Base-by-base conservation (phyloP, 2,888 invertebrate species). In the Andrena bucephala region DNA sequence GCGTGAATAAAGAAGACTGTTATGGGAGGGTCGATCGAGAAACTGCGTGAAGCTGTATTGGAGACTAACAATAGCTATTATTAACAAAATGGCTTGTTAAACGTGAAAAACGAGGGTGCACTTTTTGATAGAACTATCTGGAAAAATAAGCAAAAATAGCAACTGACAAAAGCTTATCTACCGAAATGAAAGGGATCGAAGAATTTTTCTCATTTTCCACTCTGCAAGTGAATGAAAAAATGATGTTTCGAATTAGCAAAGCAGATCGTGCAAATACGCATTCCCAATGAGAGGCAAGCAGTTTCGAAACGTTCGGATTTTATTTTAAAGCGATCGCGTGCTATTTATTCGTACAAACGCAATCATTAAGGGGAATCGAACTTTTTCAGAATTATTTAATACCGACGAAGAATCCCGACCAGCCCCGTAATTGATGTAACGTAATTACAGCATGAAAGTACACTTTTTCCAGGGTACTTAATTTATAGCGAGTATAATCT, bases 401-500 rank as follows among this genome's bases (percentile, higher is more conserved):
- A 36, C 13, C 68, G n/a, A n/a, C 27, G 42, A n/a, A 36, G 36
- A 29, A 36, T 62, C 29, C 16, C 29, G 36, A 5, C 20, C 20
- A 33, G n/a, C 1, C 16, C 33, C 16, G 33, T 36, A 68, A 57
- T 68, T 57, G 54, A 68, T 57, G 68, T 57, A 68, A 27, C 57
- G 36, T 68, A 68, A 57, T 68, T 36, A 57, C 68, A 57, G 68
- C 8, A 16, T 1, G 54, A 57, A 68, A 54, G 54, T 27, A 27
- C 8, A 67, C 48, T 50, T 60, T 59, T 42, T 10, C 36, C 60
- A 31, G 20, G 71, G 20, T 42, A 33, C 62, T 62, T 62, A 24
- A 71, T 62, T 68, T 63, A 62, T 10, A 16, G 20, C 62, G 29
- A 29, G 52, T 10, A 42, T 52, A 62, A 67, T 52, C 62, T 62